phyloP scores from a whole-genome alignment of 2,113 vertebrate species.

The Gasterosteus aculeatus region DNA sequence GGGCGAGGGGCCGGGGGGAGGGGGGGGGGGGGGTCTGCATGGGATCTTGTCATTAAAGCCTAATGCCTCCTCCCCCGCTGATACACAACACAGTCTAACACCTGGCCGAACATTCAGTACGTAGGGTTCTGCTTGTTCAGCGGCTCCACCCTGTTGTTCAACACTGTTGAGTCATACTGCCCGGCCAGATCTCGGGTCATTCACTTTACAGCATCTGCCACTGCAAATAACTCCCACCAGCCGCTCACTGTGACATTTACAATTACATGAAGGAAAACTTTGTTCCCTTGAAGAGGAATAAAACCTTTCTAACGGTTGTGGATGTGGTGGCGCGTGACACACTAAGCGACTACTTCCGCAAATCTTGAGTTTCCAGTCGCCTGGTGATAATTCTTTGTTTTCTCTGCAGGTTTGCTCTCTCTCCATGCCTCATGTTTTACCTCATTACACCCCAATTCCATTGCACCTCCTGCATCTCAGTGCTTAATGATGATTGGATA shows the following conservation, averaged over 20 bases:
- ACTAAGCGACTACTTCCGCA: background rate
- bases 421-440: slow-evolving; percentile 24
- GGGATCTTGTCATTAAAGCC: slow-evolving; percentile 60
- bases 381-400: slow-evolving; percentile 24
- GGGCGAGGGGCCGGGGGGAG: no score
- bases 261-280: slow-evolving; percentile 19
- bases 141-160: slow-evolving; percentile 48
- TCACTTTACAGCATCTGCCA: slow-evolving; percentile 39
- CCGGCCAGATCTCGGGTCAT: slow-evolving; percentile 40
- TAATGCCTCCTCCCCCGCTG: slow-evolving; percentile 64
- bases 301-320: slow-evolving; percentile 5
- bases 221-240: slow-evolving; percentile 31
- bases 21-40: slow-evolving; percentile 36
- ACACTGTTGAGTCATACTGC: slow-evolving; percentile 19
- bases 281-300: slow-evolving; percentile 10
- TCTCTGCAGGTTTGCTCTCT: slow-evolving; percentile 20
- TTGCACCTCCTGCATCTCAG: slow-evolving; percentile 31
- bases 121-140: slow-evolving; percentile 35
- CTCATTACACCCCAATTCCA: slow-evolving; percentile 23
- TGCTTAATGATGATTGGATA: slow-evolving; percentile 49
- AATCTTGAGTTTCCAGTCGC: background rate
- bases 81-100: slow-evolving; percentile 53
- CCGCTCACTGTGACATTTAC: slow-evolving; percentile 30
- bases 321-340: slow-evolving; percentile 6
- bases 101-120: slow-evolving; percentile 61